Evolutionary conservation across 2,888 invertebrate species (phyloP).

Genomic region (Caenorhabditis doughertyi): DNA sequence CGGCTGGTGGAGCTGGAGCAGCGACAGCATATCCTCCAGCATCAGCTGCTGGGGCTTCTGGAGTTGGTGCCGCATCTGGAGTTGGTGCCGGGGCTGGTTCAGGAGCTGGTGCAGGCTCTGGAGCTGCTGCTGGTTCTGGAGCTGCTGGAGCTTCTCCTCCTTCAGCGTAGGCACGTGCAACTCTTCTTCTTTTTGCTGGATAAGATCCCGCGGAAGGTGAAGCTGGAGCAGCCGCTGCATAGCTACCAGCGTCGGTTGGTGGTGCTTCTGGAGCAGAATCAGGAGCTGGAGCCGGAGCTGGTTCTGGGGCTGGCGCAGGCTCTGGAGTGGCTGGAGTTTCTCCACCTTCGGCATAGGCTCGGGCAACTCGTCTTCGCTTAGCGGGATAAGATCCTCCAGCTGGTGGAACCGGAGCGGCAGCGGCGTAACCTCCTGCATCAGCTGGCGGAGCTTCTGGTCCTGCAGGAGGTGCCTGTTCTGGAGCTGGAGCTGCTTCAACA

Average conservation of each 20-base stretch:
- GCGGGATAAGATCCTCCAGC: background rate
- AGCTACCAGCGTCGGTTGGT: background rate
- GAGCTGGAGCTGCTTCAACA: background rate
- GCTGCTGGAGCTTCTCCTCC: background rate
- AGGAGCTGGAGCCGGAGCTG: background rate
- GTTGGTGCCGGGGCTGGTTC: no score
- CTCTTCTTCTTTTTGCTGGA: constrained; percentile 7
- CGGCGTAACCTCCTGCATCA: background rate
- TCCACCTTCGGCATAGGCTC: background rate
- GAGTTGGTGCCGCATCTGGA: background rate
- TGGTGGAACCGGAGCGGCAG: background rate
- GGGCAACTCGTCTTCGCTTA: constrained; percentile 3
- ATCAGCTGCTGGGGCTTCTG: background rate
- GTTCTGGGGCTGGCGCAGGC: background rate
- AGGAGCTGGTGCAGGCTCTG: background rate
- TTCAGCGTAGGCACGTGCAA: background rate
- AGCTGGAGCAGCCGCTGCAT: background rate
- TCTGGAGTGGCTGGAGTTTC: background rate
- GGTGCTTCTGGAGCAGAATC: background rate
- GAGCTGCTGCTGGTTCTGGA: background rate
- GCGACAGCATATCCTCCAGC: background rate
- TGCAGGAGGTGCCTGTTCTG: background rate
- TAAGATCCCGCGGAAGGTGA: background rate
- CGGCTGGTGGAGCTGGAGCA: background rate
- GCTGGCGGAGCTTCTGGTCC: background rate